Evolutionary conservation across 1,140 invertebrate genomes (phyloP).

Genomic region (Heterodera carotae): DNA sequence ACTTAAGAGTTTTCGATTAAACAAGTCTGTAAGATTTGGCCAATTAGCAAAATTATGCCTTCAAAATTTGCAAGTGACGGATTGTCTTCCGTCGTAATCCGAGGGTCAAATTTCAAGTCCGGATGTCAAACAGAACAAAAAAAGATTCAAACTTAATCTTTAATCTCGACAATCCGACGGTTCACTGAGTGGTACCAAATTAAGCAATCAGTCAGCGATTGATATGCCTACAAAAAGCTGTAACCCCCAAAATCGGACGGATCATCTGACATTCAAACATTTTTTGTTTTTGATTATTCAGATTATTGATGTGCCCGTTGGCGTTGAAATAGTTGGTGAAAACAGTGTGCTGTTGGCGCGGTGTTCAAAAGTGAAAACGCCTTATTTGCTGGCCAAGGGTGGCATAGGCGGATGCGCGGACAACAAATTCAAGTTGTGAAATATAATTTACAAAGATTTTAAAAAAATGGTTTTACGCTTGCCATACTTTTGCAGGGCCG

Average conservation of each 20-base stretch:
- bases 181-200: too few species aligned
- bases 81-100: too few species aligned
- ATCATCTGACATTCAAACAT: background rate
- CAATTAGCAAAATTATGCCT: too few species aligned
- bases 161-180: too few species aligned
- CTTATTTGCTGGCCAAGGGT: slow-evolving; percentile 59
- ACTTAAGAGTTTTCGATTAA: slow-evolving; percentile 51
- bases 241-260: background rate
- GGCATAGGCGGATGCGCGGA: slow-evolving; percentile 54
- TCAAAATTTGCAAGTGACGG: too few species aligned
- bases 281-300: slow-evolving; percentile 28
- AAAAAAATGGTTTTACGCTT: background rate
- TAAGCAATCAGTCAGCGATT: too few species aligned
- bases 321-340: slow-evolving; percentile 60
- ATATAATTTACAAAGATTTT: too few species aligned
- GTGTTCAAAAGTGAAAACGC: slow-evolving; percentile 42
- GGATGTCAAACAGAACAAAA: too few species aligned
- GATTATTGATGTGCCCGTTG: slow-evolving; percentile 57
- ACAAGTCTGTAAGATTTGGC: too few species aligned
- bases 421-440: slow-evolving; percentile 54
- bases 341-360: slow-evolving; percentile 45
- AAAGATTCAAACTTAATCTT: too few species aligned
- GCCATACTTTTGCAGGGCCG: slow-evolving; percentile 47
- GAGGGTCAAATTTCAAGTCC: too few species aligned
- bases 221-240: slow-evolving; percentile 25